phyloP scores from a whole-genome alignment of 2,113 vertebrate species.

The Sinocyclocheilus rhinocerous region DNA sequence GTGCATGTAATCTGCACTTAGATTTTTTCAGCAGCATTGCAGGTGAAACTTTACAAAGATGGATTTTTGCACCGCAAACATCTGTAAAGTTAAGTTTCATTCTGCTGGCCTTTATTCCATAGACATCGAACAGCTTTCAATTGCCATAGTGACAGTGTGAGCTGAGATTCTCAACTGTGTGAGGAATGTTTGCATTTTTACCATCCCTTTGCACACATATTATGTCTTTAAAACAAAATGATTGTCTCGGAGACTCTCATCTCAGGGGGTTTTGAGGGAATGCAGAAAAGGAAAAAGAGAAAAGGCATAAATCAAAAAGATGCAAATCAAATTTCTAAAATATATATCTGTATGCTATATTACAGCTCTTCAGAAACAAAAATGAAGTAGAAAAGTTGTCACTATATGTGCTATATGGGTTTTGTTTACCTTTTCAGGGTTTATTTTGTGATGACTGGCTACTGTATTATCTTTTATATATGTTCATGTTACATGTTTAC shows the following conservation, averaged over 20 bases:
- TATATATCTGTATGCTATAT: not conserved
- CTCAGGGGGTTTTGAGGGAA: not conserved
- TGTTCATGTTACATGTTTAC: not conserved
- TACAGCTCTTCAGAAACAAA: not conserved
- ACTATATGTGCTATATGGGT: not conserved
- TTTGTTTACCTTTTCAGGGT: not conserved
- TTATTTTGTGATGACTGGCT: not conserved
- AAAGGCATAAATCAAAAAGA: slow-evolving; percentile 5
- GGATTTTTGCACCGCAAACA: not conserved
- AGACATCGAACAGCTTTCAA: slow-evolving; percentile 50
- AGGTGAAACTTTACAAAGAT: not conserved
- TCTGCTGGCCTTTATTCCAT: not conserved
- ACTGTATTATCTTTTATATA: not conserved
- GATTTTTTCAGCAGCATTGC: not conserved
- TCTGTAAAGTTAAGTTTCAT: slow-evolving; percentile 26
- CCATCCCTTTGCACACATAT: not conserved
- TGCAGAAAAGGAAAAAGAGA: not conserved
- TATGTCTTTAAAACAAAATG: slow-evolving; percentile 12
- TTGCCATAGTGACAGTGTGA: slow-evolving; percentile 58
- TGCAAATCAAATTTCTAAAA: not conserved
- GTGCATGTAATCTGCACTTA: not conserved
- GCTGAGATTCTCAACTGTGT: slow-evolving; percentile 15
- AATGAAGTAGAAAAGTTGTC: not conserved
- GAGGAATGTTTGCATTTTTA: slow-evolving; percentile 17
- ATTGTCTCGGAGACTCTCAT: slow-evolving; percentile 5